Conservation (phyloP, 2,888 invertebrate species). For the Chrysolina oricalcia region DNA sequence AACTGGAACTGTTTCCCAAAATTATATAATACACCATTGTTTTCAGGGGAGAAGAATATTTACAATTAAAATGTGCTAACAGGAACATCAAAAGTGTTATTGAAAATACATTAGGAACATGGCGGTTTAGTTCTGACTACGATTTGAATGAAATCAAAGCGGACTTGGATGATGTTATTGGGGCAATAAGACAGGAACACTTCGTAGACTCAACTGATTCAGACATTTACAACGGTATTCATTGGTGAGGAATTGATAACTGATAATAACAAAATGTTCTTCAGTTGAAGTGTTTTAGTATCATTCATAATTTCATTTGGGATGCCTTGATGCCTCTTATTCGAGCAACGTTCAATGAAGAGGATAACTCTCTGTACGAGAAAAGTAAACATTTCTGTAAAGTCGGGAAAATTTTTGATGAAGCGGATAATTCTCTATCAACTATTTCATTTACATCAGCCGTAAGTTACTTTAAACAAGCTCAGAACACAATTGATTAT, state of each 20-base stretch:
- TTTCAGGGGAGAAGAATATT: conserved; percentile 39
- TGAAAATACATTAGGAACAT: conserved; percentile 38
- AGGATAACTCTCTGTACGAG: conserved; percentile 66
- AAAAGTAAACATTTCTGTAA: conserved; percentile 54
- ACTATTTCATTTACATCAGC: conserved; percentile 70
- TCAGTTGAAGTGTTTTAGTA: conserved; percentile 48
- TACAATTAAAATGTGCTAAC: conserved; percentile 33
- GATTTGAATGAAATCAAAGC: conserved; percentile 41
- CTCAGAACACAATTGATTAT: no score
- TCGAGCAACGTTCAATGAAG: conserved; percentile 60
- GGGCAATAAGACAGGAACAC: conserved; percentile 31
- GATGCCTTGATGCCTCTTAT: conserved; percentile 67
- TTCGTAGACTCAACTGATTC: conserved; percentile 30
- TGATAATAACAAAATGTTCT: conserved; percentile 10
- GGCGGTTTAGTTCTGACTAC: conserved; percentile 46
- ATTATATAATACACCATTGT: neutral
- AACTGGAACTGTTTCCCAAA: neutral
- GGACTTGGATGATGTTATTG: conserved; percentile 46
- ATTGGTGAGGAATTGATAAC: conserved; percentile 45
- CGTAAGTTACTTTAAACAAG: conserved; percentile 56
- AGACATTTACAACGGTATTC: conserved; percentile 39
- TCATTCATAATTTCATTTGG: conserved; percentile 64
- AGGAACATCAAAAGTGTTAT: conserved; percentile 46
- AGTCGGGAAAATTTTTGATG: neutral
- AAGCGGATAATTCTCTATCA: conserved; percentile 60